These are phyloP conservation scores for Lateolabrax maculatus DNA, from an alignment of 2,797 vertebrate genomes.

Conservation along the genomic window DNA sequence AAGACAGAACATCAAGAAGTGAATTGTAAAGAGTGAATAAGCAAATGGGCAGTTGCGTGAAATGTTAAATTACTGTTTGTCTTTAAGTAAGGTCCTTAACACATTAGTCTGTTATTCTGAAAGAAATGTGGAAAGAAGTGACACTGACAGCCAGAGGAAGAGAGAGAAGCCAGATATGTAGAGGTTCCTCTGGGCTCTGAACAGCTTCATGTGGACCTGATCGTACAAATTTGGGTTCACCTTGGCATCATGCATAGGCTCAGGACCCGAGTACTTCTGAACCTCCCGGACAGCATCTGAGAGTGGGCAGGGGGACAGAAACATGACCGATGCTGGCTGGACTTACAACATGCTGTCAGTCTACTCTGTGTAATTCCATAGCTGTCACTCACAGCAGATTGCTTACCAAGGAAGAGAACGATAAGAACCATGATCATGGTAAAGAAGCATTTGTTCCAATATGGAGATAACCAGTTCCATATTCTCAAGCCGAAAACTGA, in stretches of 20 bases:
- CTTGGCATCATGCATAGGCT: conserved; percentile 78
- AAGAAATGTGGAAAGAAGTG: neutral
- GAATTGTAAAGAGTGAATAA: neutral
- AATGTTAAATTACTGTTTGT: neutral
- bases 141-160: conserved; percentile 97
- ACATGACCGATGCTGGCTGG: neutral
- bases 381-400: conserved; percentile 15
- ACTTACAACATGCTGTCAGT: neutral
- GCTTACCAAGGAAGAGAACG: conserved; percentile 95
- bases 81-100: neutral
- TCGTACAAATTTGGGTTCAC: conserved; percentile 86
- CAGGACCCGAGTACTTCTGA: conserved; percentile 89
- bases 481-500: conserved; percentile 91
- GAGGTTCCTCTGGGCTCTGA: conserved; percentile 96
- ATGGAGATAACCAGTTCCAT: conserved; percentile 91
- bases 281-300: conserved; percentile 95
- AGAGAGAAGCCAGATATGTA: conserved; percentile 98
- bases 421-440: conserved; percentile 94
- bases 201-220: conserved; percentile 98
- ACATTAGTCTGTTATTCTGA: neutral
- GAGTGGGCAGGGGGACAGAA: neutral
- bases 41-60: neutral
- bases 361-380: neutral
- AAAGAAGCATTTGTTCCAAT: conserved; percentile 96
- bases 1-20: neutral